A percentile compares a stretch with the other conserved stretches of the same genome.
Conservation (phyloP, 2,113 vertebrate genomes). For the Pao palembangensis region DNA sequence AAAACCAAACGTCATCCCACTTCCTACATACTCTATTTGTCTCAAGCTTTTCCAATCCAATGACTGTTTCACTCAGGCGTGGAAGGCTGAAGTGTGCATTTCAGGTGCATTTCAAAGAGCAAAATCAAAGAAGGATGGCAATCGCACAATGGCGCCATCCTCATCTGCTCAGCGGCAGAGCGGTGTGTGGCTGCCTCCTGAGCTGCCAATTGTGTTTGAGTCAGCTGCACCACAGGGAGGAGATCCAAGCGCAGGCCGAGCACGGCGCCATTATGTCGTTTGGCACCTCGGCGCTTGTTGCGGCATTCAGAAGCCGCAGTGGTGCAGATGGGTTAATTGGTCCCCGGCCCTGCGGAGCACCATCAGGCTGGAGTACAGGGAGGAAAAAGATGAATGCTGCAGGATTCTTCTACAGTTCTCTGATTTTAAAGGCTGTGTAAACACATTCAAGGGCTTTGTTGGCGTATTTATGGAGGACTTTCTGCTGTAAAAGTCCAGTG, state of each 20-base stretch:
- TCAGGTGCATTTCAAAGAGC: too few species aligned
- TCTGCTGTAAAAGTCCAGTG: too few species aligned
- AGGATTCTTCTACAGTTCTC: background rate
- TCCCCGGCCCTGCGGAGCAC: conserved; percentile 34
- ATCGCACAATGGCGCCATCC: conserved; percentile 13
- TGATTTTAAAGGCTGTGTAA: too few species aligned
- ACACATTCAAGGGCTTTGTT: too few species aligned
- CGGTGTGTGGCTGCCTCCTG: conserved; percentile 11
- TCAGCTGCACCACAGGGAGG: conserved; percentile 20
- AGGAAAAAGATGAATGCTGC: background rate
- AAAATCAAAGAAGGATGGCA: conserved; percentile 4
- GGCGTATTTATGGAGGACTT: too few species aligned
- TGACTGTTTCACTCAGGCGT: too few species aligned
- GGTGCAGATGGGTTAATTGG: conserved; percentile 55
- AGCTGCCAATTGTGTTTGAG: conserved; percentile 14
- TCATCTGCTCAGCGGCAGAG: conserved; percentile 27
- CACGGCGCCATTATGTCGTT: conserved; percentile 34
- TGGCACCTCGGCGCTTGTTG: conserved; percentile 38
- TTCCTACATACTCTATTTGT: too few species aligned
- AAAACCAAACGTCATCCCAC: too few species aligned
- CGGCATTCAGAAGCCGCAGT: conserved; percentile 21
- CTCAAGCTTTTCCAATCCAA: too few species aligned
- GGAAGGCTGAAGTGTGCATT: too few species aligned
- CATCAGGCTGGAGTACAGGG: conserved; percentile 9
- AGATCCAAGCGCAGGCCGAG: conserved; percentile 23